Base-by-base conservation (phyloP, 2,888 invertebrate genomes). In the Cerastis leucographa region DNA sequence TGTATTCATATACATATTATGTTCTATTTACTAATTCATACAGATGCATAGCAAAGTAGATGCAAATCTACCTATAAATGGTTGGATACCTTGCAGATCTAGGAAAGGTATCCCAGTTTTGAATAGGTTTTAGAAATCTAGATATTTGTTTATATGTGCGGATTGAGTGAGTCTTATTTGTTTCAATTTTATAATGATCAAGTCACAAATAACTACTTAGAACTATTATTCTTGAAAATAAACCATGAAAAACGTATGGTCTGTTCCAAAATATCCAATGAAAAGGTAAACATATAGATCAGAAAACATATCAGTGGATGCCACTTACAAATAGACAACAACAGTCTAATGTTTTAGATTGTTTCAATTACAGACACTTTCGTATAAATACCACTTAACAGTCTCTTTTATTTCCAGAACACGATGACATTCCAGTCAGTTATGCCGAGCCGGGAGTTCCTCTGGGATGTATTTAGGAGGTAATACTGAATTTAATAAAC, bases 391-490 rank as follows among this genome's bases (percentile, higher is more conserved):
- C 9, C 9, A 35, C 19, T 29, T 29, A 7, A 40, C 3, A 62
- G 14, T 42, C 14, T 56, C 7, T n/a, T 22, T 62, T 70, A 49
- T 74, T 85, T 74, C 35, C 85, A 84, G 85, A 49, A 2, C 14
- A 75, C 72, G 80, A 97, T 96, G 97, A 81, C 95, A 67, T 97
- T 97, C 89, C 97, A 97, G 87, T 97, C 97, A 70, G 97, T 97
- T 42, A 97, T 98, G 97, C 98, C 98, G 0, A 97, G 97, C 90
- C 97, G 98, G 78, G 97, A 98, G 87, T 98, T 98, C 92, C 94
- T 98, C 19, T 98, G 98, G 98, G 97, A 98, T 89, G 97, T 98
- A 49, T 98, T 98, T 91, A 97, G 98, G 94, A 97, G 98, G 98
- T 98, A 85, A 80, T 42, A 14, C 7, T 56, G 29, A 59, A 62